Conservation (phyloP, 2,113 vertebrate species). For the Sinocyclocheilus grahami region DNA sequence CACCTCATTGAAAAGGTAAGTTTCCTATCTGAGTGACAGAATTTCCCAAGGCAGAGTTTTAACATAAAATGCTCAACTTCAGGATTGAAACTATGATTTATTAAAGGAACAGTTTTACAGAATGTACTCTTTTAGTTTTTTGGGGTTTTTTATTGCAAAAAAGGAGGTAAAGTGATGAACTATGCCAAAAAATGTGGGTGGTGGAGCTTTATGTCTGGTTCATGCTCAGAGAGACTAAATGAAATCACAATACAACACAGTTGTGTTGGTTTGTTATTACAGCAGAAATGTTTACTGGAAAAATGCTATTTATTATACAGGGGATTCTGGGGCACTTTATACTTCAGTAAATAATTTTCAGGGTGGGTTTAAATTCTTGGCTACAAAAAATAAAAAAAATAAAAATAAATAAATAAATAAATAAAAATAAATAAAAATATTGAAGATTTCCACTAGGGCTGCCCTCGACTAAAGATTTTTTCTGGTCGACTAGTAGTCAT, state of each 20-base stretch:
- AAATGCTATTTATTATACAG: neutral
- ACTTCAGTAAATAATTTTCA: neutral
- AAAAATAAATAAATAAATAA: too few species aligned
- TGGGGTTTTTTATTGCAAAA: too few species aligned
- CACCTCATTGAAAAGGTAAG: slow-evolving; percentile 17
- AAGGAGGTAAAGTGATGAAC: neutral
- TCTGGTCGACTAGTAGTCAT: too few species aligned
- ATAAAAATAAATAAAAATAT: too few species aligned
- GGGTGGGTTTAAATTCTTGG: neutral
- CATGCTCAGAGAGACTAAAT: neutral
- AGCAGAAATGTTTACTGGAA: too few species aligned
- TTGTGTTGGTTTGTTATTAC: neutral
- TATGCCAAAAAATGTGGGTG: slow-evolving; percentile 12
- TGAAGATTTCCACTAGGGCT: too few species aligned
- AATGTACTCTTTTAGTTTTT: neutral
- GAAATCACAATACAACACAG: neutral
- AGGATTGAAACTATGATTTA: neutral
- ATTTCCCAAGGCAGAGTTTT: neutral
- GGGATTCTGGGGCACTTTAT: neutral
- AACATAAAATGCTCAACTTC: neutral
- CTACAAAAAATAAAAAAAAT: neutral
- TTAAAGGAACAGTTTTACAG: neutral
- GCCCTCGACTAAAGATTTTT: too few species aligned
- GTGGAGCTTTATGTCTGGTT: neutral
- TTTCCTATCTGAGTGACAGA: slow-evolving; percentile 1